phyloP scores from a whole-genome alignment of 2,888 invertebrate genomes.

The Callimorpha dominula region DNA sequence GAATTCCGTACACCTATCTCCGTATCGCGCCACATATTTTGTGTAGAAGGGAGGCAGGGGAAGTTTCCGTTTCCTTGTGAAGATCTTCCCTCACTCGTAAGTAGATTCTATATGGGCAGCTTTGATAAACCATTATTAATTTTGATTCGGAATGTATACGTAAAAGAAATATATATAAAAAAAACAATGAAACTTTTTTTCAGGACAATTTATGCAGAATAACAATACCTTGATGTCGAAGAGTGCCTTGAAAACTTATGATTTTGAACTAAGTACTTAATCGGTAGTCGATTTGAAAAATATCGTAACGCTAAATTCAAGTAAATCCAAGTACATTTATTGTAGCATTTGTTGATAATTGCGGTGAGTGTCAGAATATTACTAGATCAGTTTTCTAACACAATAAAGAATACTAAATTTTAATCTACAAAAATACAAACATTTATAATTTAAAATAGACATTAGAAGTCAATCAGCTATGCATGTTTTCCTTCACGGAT shows the following conservation, averaged over 20 bases:
- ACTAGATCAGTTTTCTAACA: no score
- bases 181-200: neutral
- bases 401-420: no score
- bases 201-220: no score
- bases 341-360: no score
- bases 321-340: neutral
- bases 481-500: neutral
- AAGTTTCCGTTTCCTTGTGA: conserved; percentile 67
- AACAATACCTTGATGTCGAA: no score
- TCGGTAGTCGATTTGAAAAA: neutral
- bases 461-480: no score
- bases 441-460: no score
- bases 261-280: no score
- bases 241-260: neutral
- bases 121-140: conserved; percentile 49
- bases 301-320: neutral
- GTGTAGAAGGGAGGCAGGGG: conserved; percentile 67
- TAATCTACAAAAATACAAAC: no score
- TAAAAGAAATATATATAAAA: conserved; percentile 6
- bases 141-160: conserved; percentile 29
- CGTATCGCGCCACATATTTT: conserved; percentile 76
- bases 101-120: conserved; percentile 35
- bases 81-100: conserved; percentile 58
- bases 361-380: no score
- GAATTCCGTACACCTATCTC: conserved; percentile 78